Base-by-base conservation (phyloP, 2,888 invertebrate genomes). In the Ochlodes sylvanus region DNA sequence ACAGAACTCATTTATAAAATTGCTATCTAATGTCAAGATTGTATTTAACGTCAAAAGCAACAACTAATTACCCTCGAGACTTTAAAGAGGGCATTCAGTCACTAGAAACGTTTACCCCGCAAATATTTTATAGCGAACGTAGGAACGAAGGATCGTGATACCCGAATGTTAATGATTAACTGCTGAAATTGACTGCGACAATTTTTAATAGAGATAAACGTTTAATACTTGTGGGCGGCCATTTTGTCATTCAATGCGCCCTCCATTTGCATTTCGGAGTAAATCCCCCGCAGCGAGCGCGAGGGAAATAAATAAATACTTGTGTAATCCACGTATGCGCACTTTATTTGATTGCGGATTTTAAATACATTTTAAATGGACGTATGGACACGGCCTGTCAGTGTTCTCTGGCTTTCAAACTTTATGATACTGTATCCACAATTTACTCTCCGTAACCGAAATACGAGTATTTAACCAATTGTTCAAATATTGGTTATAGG, bases 31-130 rank as follows among this genome's bases (percentile, higher is more conserved):
- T 42, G 41, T 41, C 14, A 44, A 60, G 50, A 50, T 21, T 9
- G 47, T 63, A 32, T 57, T 57, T 64, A 55, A 66, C 60, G 60
- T 66, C 32, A 66, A 66, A 66, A 60, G 21, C 50, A 12, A 42
- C 58, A 52, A 42, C 50, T 19, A 61, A 61, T 67, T 21, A 61
- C 32, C 47, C 58, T 34, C 17, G 32, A 27, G 47, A 34, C 42
- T 54, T 52, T 34, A 66, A 66, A 47, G 21, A 61, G 67, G 12
- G 38, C 44, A 67, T 61, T 67, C 61, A 67, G 67, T 52, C 34
- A 60, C 60, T 42, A 55, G 55, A 62, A 67, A 67, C 47, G 38
- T 67, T 67, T 61, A 56, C 62, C 61, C 38, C 38, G 61, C 55
- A 56, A 67, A 67, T 61, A 67, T 54, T 58, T 15, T 41, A 60